Percentiles rank a stretch among this genome's conserved stretches.
phyloP scores from a whole-genome alignment of 2,113 vertebrate genomes.

The Tursiops truncatus region DNA sequence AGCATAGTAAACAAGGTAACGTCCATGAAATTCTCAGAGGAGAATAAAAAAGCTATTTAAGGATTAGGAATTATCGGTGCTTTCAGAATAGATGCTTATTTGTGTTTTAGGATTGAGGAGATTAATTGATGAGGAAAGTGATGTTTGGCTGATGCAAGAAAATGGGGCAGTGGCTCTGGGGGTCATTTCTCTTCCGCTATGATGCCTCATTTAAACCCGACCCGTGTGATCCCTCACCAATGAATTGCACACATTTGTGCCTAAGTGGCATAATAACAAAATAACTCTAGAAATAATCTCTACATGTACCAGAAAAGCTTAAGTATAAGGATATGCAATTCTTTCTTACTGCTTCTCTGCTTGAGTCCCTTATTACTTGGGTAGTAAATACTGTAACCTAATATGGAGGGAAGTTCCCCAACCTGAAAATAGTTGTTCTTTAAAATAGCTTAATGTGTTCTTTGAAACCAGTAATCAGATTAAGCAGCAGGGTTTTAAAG shows the following conservation, averaged over 20 bases:
- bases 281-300: background rate
- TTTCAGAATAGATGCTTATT: conserved; percentile 11
- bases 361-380: background rate
- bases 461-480: conserved; percentile 32
- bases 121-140: background rate
- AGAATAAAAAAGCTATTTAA: background rate
- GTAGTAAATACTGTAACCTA: background rate
- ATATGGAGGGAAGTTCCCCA: background rate
- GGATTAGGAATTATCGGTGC: background rate
- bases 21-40: background rate
- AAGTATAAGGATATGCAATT: background rate
- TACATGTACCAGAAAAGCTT: background rate
- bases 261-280: background rate
- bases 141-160: background rate
- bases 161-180: background rate
- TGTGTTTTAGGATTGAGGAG: background rate
- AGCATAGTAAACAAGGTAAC: background rate
- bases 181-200: background rate
- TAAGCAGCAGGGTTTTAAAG: background rate
- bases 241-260: background rate
- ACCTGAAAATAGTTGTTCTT: conserved; percentile 25
- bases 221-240: background rate
- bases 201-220: background rate
- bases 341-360: background rate
- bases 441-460: conserved; percentile 36